A percentile compares a stretch with the other conserved stretches of the same genome.
Evolutionary conservation across 1,140 invertebrate species (phyloP).

Genomic region (Sinella curviseta): DNA sequence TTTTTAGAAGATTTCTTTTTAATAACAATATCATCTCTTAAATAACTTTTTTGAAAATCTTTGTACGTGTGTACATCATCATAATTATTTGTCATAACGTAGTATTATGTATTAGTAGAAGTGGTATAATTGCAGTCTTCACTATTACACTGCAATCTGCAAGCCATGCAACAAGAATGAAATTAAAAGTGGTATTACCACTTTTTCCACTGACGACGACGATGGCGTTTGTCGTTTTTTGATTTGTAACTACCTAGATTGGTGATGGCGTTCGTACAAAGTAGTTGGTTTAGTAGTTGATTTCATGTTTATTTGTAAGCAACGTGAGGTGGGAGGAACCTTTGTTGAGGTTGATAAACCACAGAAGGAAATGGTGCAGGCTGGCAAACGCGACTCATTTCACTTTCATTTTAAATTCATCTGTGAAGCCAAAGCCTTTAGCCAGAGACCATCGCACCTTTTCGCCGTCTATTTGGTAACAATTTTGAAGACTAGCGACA

Average conservation of each 20-base stretch:
- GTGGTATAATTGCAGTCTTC: not conserved
- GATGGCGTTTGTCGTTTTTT: not conserved
- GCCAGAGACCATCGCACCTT: no score
- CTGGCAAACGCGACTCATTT: not conserved
- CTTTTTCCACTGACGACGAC: not conserved
- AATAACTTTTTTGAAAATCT: no score
- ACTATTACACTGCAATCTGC: not conserved
- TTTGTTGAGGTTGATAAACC: conserved; percentile 13
- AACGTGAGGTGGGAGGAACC: not conserved
- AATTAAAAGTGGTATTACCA: conserved; percentile 18
- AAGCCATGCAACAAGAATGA: not conserved
- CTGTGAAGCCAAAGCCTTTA: no score
- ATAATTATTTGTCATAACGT: no score
- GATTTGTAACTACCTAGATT: not conserved
- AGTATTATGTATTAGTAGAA: not conserved
- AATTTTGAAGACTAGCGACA: no score
- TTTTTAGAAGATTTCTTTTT: no score
- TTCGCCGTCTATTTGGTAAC: no score
- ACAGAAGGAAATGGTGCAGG: not conserved
- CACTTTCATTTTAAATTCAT: conserved; percentile 3
- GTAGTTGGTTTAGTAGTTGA: not conserved
- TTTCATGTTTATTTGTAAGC: not conserved
- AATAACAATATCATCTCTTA: no score
- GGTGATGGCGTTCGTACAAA: not conserved
- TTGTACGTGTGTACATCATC: no score